These are phyloP conservation scores for Apus apus DNA, from an alignment of 2,113 vertebrate species.

Conservation along the genomic window DNA sequence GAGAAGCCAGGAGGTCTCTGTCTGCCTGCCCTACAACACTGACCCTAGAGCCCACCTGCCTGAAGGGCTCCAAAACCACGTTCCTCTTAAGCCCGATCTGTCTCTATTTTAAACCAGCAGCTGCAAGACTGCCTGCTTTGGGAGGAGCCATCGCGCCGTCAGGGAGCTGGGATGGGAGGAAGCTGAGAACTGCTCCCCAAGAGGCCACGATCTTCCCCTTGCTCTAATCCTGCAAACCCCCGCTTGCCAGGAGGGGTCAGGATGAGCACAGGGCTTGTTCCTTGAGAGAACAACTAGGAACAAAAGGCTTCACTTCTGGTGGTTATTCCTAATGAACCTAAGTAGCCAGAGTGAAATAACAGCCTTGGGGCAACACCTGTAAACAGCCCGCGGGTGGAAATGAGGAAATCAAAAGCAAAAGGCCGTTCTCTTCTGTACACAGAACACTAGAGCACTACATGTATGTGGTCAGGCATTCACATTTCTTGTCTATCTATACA, in stretches of 20 bases:
- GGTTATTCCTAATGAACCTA: neutral
- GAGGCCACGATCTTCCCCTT: neutral
- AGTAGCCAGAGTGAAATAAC: neutral
- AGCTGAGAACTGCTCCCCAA: neutral
- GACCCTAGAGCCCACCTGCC: neutral
- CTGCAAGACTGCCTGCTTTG: neutral
- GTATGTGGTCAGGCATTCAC: conserved; percentile 36
- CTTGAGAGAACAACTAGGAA: neutral
- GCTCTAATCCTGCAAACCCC: neutral
- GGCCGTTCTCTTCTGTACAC: neutral
- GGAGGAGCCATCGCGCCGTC: no score
- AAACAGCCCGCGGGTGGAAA: conserved; percentile 52
- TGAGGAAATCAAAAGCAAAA: neutral
- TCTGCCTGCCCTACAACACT: neutral
- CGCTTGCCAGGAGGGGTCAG: neutral
- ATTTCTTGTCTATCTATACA: conserved; percentile 39
- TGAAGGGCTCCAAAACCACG: neutral
- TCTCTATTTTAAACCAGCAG: neutral
- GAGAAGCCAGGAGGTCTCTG: neutral
- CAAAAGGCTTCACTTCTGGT: neutral
- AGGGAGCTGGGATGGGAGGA: neutral
- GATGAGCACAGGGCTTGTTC: neutral
- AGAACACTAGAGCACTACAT: neutral
- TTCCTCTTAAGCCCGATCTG: neutral
- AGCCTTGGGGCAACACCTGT: conserved; percentile 3